Evolutionary conservation across 2,797 vertebrate species (phyloP), one percentile per base, ranked within the genome.

Genomic region (Naso thynnoides): DNA sequence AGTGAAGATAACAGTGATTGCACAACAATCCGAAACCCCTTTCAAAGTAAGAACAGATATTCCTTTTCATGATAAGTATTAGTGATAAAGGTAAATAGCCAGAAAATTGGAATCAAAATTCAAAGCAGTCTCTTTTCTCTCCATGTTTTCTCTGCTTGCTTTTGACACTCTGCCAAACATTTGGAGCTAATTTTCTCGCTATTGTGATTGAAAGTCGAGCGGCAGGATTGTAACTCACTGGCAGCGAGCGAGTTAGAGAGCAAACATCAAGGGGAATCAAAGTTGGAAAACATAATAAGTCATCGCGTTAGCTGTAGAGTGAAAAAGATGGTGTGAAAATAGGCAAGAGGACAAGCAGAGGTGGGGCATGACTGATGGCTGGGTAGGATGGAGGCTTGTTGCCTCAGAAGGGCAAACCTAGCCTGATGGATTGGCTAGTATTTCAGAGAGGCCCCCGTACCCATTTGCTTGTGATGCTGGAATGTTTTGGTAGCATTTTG

Each of bases 161-260:
- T 80, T 83, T 89, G 88, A 93, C 76, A 78, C 64, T 70, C 66
- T 86, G 88, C 88, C 91, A 95, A 93, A 94, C 90, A 94, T 93
- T 93, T 91, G 87, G 91, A 93, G 91, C 88, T 93, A 89, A 94
- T 95, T 94, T 89, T 91, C 75, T 84, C 82, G 87, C 88, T 90
- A 83, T 92, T 77, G 70, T 86, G 89, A 87, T 79, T 91, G 89
- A 93, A 93, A 90, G 91, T 81, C 64, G 53, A 76, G 66, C 71
- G 87, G 76, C 79, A 78, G 89, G 87, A 90, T 89, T 88, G 83
- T 92, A 92, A 93, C 89, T 94, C 92, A 74, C 82, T 79, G 86
- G 83, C 89, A 91, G 85, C 27, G 55, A 85, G 79, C 74, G 76
- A 82, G 81, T 70, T 76, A 64, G 70, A 92, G 86, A 89, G 83